A percentile compares a stretch with the other conserved stretches of the same genome.
Evolutionary conservation across 2,888 invertebrate species (phyloP).

Genomic region (Abscondita cerata): DNA sequence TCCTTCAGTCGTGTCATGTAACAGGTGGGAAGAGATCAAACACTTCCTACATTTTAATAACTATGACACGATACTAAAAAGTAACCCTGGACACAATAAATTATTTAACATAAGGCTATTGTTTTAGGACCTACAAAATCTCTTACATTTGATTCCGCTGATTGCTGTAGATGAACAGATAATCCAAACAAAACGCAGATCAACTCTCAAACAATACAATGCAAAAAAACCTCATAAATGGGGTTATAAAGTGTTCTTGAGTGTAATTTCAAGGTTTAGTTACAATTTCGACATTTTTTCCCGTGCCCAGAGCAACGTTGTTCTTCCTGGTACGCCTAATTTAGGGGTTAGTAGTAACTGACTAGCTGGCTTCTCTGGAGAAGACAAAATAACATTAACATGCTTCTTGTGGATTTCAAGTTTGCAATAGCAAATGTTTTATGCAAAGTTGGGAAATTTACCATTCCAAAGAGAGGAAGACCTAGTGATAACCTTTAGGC

Average conservation of each 20-base stretch:
- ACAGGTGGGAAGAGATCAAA: constrained; percentile 40
- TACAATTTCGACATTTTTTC: too few relatives aligned
- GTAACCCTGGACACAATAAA: constrained; percentile 40
- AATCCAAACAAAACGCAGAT: constrained; percentile 47
- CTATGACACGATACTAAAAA: constrained; percentile 22
- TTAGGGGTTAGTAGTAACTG: too few relatives aligned
- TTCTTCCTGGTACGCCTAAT: too few relatives aligned
- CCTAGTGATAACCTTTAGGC: too few relatives aligned
- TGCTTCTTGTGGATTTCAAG: too few relatives aligned
- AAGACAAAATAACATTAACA: too few relatives aligned
- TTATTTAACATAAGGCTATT: constrained; percentile 45
- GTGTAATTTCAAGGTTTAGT: too few relatives aligned
- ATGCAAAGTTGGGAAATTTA: too few relatives aligned
- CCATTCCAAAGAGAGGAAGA: too few relatives aligned
- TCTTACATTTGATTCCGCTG: constrained; percentile 41
- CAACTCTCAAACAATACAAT: constrained; percentile 46
- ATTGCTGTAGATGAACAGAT: constrained; percentile 51
- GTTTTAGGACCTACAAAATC: constrained; percentile 28
- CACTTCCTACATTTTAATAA: constrained; percentile 35
- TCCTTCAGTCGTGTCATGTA: constrained; percentile 29
- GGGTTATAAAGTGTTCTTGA: constrained; percentile 50
- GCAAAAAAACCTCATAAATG: constrained; percentile 51
- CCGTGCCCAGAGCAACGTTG: too few relatives aligned
- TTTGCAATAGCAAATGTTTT: too few relatives aligned
- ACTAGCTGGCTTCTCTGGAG: too few relatives aligned